A percentile compares a stretch with the other conserved stretches of the same genome.
These are phyloP conservation scores for Cinclus mexicanus DNA, from an alignment of 2,113 vertebrate genomes.

Conservation along the genomic window DNA sequence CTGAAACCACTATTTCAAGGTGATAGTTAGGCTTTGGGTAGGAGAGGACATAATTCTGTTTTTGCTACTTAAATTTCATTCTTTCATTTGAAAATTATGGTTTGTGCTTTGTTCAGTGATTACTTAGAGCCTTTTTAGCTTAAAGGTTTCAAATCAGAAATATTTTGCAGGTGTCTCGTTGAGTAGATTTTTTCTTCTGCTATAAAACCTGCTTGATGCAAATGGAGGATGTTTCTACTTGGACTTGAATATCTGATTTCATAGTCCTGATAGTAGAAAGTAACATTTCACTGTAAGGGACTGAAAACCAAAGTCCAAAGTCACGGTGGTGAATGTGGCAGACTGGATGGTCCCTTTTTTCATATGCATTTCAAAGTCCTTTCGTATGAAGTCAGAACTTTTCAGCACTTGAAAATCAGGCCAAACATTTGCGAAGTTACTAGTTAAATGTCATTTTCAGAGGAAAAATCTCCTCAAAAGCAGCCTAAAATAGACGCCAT, in stretches of 20 bases:
- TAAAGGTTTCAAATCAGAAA: fast-evolving
- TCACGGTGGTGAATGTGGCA: fast-evolving
- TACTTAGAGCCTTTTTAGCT: background rate
- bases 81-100: background rate
- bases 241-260: background rate
- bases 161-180: fast-evolving
- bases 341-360: background rate
- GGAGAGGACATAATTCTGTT: background rate
- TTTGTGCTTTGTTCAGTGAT: background rate
- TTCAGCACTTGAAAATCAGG: background rate
- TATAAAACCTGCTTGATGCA: background rate
- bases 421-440: background rate
- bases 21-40: background rate
- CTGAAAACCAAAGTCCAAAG: background rate
- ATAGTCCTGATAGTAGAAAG: background rate
- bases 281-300: background rate
- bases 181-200: background rate
- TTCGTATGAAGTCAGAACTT: background rate
- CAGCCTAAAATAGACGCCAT: background rate
- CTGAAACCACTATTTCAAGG: background rate
- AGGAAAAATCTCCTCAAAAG: background rate
- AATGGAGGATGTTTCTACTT: background rate
- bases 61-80: background rate
- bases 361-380: background rate
- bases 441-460: background rate